Base-by-base conservation (phyloP, 2,888 invertebrate genomes). In the Helicoverpa assulta region DNA sequence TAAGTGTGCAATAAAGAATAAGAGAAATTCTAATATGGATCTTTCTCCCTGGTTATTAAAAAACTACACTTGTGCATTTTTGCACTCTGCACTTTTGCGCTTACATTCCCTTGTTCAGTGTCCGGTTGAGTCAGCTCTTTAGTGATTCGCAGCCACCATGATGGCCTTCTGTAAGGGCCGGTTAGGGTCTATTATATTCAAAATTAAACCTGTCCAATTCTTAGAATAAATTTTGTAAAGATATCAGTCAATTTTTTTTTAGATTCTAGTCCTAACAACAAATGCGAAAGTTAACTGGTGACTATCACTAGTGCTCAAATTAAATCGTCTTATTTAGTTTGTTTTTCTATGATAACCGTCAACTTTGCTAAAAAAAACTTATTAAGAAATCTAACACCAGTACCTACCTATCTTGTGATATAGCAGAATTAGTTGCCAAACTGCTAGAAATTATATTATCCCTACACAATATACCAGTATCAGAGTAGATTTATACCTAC, bases 51-150 rank as follows among this genome's bases (percentile, higher is more conserved):
- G 5, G 2, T 33, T 33, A 33, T 33, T 2, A 33, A 33, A 33
- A 10, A 0, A 33, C 10, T 7, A 16, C 43, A 43, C 43, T 14
- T 43, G 4, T 43, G 43, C 14, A 14, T 40, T 64, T 40, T 26
- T 4, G 18, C 53, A 40, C 33, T 33, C 7, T 26, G 0, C 47
- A 69, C 73, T 72, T 76, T 29, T 64, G 56, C 10, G 16, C 19
- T 1, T 33, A 29, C 8, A 21, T 51, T 40, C 56, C 62, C 67
- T 56, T 58, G 74, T 67, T 67, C 47, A 51, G 67, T 67, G 60
- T 63, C 76, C 70, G 67, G 73, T 73, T 72, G 67, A 76, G 63
- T 80, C 81, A 73, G 65, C 55, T 56, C 18, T 61, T 67, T 64
- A 62, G 63, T 56, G 65, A 61, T 78, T 76, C 21, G 74, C n/a